Base-by-base conservation (phyloP, 2,797 vertebrate species). In the Crocodylus rhombifer region DNA sequence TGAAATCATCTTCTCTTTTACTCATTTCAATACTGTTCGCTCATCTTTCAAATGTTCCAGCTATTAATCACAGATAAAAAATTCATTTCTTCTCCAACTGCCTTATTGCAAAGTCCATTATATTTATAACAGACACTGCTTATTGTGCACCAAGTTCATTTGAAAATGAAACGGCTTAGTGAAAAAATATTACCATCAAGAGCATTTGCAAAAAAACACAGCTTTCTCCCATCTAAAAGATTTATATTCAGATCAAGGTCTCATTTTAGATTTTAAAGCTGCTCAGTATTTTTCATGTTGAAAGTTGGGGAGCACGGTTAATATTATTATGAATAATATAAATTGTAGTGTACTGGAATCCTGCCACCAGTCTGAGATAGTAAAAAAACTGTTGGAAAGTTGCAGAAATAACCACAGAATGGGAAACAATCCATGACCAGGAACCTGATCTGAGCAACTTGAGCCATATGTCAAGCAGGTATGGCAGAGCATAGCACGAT, bases 381-480 rank as follows among this genome's bases (percentile, higher is more conserved):
- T 63, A 63, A 77, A 87, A 77, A 87, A 63, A 82, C 91, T 82
- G 75, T 94, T 93, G 84, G 84, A 94, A 94, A 33, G 93, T 92
- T 88, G 91, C 80, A 23, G 88, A 96, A 96, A 96, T 84, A 97
- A 87, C 84, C 67, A 82, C 82, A 85, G 93, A 96, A 95, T 64
- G 81, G 79, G 86, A 96, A 88, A 89, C 85, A 95, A 93, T 91
- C 82, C 92, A 75, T 60, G 73, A 76, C 91, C 91, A 83, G 95
- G 82, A 95, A 96, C 91, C 42, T 87, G 95, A 97, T 94, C 86
- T 55, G 80, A 88, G 80, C 55, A 67, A 95, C 88, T 36, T 56
- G 63, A 94, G 94, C 89, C 93, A 90, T 78, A 91, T 78, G 87
- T 56, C 89, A 93, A 60, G 71, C 18, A 94, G 78, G n/a, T 92